Base-by-base conservation (phyloP, 2,797 vertebrate genomes). In the Artibeus lituratus region DNA sequence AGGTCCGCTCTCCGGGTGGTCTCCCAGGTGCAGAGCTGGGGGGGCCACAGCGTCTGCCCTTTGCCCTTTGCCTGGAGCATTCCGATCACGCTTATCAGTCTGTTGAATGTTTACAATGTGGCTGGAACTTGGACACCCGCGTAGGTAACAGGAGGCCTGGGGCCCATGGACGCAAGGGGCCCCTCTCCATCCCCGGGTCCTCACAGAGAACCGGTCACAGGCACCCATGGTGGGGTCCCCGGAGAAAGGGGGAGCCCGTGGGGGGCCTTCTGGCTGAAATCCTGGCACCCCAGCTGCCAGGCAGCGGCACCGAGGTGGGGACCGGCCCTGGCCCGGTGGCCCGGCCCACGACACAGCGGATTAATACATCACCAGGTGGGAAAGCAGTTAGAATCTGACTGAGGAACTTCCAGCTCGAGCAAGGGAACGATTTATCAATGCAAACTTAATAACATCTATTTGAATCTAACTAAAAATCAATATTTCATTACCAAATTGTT, bases 401-500 rank as follows among this genome's bases (percentile, higher is more conserved):
- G 98, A 99, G 98, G 99, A 98, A 98, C 99, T 99, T 99, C 99
- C 98, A 99, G 98, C 98, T 98, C 97, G 98, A 98, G 99, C 98
- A 98, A 98, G 98, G 97, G 99, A 99, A 99, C 99, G 98, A 99
- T 99, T 99, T 99, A 99, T 99, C 99, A 99, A 99, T 99, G 99
- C 99, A 99, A 99, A 99, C 99, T 99, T 99, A 99, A 99, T 99
- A 99, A 99, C 99, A 99, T 99, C 99, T 99, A 99, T 99, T 99
- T 99, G 99, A 99, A 99, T 99, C 99, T 99, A 99, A 99, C 99
- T 99, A 99, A 99, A 99, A 99, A 99, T 99, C 99, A 99, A 99
- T 99, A 99, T 99, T 99, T 99, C 99, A 99, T 99, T 99, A 99
- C 99, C 99, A 99, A 99, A 99, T 99, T 99, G 99, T 99, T 99